phyloP scores from a whole-genome alignment of 2,888 invertebrate species.

The Drosophila falleni region DNA sequence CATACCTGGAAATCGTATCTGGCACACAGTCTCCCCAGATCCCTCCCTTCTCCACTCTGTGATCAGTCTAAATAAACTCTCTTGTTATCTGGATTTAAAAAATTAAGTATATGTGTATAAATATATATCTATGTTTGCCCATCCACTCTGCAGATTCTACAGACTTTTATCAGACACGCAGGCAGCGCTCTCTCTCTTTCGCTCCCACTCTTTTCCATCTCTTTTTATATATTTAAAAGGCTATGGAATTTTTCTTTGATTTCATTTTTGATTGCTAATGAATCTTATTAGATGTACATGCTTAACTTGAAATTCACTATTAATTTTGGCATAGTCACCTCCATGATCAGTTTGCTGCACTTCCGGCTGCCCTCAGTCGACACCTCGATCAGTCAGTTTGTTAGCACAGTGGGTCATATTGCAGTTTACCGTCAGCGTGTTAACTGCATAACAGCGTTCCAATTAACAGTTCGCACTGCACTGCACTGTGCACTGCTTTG shows the following conservation, averaged over 20 bases:
- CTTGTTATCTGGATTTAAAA: slow-evolving; percentile 17
- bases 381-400: not conserved
- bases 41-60: not conserved
- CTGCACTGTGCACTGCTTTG: not conserved
- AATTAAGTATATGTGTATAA: slow-evolving; percentile 1
- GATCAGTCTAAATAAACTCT: slow-evolving; percentile 13
- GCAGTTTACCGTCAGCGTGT: slow-evolving; percentile 43
- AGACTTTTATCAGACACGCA: slow-evolving; percentile 19
- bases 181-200: not conserved
- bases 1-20: slow-evolving; percentile 34
- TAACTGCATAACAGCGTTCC: slow-evolving; percentile 16
- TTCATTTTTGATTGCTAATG: no score
- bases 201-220: not conserved
- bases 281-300: not conserved
- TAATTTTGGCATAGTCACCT: slow-evolving; percentile 16
- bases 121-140: slow-evolving; percentile 30
- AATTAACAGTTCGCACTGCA: slow-evolving; percentile 17
- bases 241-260: slow-evolving; percentile 5
- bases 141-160: slow-evolving; percentile 22
- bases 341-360: slow-evolving; percentile 16
- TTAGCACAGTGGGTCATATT: slow-evolving; percentile 36
- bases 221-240: no score
- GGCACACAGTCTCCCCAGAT: not conserved
- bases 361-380: slow-evolving; percentile 26
- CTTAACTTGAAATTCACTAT: not conserved